phyloP scores from a whole-genome alignment of 2,888 invertebrate species.

The Poecilobothrus nobilitatus region DNA sequence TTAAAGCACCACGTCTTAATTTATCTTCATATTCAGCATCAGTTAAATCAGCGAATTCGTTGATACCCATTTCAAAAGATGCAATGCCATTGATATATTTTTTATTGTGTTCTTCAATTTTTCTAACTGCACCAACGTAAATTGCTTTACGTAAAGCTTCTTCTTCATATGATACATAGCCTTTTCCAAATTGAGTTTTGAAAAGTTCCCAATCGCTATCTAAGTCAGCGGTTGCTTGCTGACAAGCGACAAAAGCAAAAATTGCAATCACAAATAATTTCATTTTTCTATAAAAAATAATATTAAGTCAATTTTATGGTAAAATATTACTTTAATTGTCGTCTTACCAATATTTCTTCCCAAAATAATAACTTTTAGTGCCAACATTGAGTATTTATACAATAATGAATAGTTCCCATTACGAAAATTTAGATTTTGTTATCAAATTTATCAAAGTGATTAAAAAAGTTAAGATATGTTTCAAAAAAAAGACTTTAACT shows the following conservation, averaged over 20 bases:
- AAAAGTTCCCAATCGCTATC: background rate
- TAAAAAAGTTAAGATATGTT: no score
- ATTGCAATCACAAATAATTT: no score
- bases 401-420: no score
- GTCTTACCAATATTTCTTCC: no score
- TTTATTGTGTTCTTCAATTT: background rate
- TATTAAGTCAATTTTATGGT: no score
- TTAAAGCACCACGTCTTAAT: background rate
- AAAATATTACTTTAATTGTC: background rate
- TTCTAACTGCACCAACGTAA: background rate
- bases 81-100: background rate
- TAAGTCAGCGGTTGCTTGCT: background rate
- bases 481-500: no score
- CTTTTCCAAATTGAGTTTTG: background rate
- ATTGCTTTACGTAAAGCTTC: slow-evolving; percentile 6
- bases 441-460: no score
- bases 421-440: no score
- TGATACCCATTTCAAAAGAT: slow-evolving; percentile 8
- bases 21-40: slow-evolving; percentile 9
- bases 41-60: slow-evolving; percentile 11
- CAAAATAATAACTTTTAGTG: no score
- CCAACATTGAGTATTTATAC: no score
- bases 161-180: background rate
- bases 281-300: background rate
- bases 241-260: no score